Evolutionary conservation across 2,888 invertebrate species (phyloP), one percentile per base, ranked within the genome.

Genomic region (Coenonympha glycerion): DNA sequence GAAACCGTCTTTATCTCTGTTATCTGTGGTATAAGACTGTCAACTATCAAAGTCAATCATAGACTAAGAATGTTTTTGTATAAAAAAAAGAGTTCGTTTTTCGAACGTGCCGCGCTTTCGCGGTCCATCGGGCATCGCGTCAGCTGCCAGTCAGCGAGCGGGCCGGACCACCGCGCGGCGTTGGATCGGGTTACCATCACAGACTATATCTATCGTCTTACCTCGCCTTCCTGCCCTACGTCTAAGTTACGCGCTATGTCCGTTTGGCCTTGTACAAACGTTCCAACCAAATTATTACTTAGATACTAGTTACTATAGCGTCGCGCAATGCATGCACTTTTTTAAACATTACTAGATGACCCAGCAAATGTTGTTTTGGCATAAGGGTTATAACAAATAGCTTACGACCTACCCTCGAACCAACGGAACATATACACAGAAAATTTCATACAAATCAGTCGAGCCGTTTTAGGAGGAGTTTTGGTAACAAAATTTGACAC

Each of bases 81-180:
- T 36, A 19, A 61, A 58, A 58, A 68, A 69, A 71, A 66, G 66
- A 67, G 69, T 75, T 73, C 73, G 68, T 69, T 69, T 72, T 72
- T 72, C 71, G 79, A 76, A 77, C 81, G 78, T 76, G 78, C 73
- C 81, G 76, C 84, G 77, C 82, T 83, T 87, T 84, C 82, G 75
- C 86, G 86, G 79, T 86, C 85, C 76, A 86, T 83, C 82, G 82
- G 83, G 83, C 86, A 83, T 87, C 76, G 78, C 74, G 78, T 78
- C 81, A 85, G 76, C 71, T 85, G 86, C 86, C 86, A 83, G 77
- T 87, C 83, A 84, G 62, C 60, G 64, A 66, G 63, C 65, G 64
- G 75, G 66, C 67, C 63, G 68, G 86, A 87, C 86, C 86, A 87
- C 86, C 86, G 73, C 86, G 73, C 67, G 70, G 71, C 69, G 61